Evolutionary conservation across 2,113 vertebrate genomes (phyloP), one percentile per base, ranked within the genome.

Genomic region (Tenebrosternarchus preto): DNA sequence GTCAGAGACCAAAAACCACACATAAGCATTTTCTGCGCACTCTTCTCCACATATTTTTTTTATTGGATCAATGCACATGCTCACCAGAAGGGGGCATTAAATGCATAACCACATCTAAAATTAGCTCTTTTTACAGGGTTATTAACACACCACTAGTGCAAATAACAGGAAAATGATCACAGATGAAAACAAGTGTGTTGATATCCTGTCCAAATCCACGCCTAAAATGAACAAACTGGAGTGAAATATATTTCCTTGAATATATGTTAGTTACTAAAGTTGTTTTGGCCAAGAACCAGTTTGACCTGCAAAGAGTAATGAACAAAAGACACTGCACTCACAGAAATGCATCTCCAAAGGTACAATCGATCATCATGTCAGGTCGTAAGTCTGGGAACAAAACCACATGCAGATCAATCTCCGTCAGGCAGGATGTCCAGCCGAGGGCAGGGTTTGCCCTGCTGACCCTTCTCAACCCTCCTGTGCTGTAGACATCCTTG

Each of bases 341-440:
- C 33, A 36, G 33, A 36, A 4, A 6, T 50, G 3, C 43, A 2
- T 50, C 15, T 50, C 43, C 43, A 50, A 50, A 50, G 11, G 5
- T 46, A 46, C 39, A 15, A 50, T 50, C 43, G 43, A 50, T 50
- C 43, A 50, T 1, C 43, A 15, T 61, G 59, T 25, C 25, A 27
- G 3, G 27, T 9, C 0, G 8, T 7, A 60, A 16, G 60, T 59
- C 78, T 84, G 83, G 71, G 76, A 82, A 84, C 80, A 68, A 24
- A 82, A 69, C 7, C 31, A 8, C 55, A 46, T 56, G 50, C 27
- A 73, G 46, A 79, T 72, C 63, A 56, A 82, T 79, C 80, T 79
- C 77, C 78, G 83, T 78, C 80, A 57, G 66, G 71, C 80, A 78
- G 71, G 80, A 84, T 75, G 80, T 78, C 70, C 74, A 46, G 76